Evolutionary conservation across 1,140 invertebrate species (phyloP).

Genomic region (Apolygus lucorum): DNA sequence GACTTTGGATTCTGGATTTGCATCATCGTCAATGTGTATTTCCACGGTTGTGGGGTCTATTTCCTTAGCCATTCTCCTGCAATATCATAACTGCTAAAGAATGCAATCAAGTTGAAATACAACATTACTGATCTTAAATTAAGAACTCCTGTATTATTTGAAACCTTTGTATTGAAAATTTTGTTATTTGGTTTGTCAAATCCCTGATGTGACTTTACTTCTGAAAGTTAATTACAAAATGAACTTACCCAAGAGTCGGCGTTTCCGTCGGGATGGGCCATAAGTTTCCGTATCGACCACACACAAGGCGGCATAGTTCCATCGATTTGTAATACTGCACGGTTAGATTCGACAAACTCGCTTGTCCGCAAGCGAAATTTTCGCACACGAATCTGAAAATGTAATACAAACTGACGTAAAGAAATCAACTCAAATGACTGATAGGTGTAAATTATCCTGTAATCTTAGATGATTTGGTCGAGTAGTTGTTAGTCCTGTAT

Average conservation of each 20-base stretch:
- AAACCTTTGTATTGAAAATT: too few species aligned
- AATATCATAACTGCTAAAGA: too few species aligned
- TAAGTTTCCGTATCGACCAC: slow-evolving; percentile 54
- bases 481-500: too few species aligned
- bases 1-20: background rate
- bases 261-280: slow-evolving; percentile 58
- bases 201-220: background rate
- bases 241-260: slow-evolving; percentile 6
- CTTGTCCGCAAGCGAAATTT: slow-evolving; percentile 2
- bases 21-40: background rate
- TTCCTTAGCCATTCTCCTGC: background rate
- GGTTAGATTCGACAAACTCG: background rate
- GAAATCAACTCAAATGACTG: too few species aligned
- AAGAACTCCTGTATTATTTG: too few species aligned
- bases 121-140: too few species aligned
- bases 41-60: background rate
- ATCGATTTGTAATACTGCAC: slow-evolving; percentile 31
- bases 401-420: background rate
- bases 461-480: too few species aligned
- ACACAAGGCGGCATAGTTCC: slow-evolving; percentile 52
- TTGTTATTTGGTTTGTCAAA: too few species aligned
- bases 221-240: background rate
- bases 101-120: too few species aligned
- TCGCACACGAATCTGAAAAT: background rate
- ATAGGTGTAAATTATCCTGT: too few species aligned